phyloP scores from a whole-genome alignment of 2,113 vertebrate genomes.

The Tretioscincus oriximinensis region DNA sequence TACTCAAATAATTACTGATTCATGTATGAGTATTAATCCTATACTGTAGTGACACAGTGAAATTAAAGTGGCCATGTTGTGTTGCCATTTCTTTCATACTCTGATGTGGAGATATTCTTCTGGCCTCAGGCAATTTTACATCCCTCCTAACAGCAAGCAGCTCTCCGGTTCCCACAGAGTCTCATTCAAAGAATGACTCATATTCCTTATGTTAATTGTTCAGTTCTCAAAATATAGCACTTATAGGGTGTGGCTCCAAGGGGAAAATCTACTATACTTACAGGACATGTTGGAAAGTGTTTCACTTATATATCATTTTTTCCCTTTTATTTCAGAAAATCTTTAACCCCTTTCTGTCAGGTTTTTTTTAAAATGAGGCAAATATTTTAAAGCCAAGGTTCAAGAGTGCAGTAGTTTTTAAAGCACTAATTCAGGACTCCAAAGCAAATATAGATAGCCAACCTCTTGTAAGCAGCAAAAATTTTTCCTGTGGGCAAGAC shows the following conservation, averaged over 20 bases:
- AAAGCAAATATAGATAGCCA: slow-evolving; percentile 10
- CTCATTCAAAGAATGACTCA: slow-evolving; percentile 84
- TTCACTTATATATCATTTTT: slow-evolving; percentile 78
- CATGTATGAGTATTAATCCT: slow-evolving; percentile 57
- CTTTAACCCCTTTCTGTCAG: slow-evolving; percentile 61
- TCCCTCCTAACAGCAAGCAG: slow-evolving; percentile 84
- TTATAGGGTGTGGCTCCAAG: slow-evolving; percentile 79
- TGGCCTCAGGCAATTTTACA: slow-evolving; percentile 83
- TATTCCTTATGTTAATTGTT: slow-evolving; percentile 87
- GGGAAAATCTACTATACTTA: slow-evolving; percentile 81
- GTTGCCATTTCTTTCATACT: slow-evolving; percentile 79
- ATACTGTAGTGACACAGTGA: slow-evolving; percentile 41
- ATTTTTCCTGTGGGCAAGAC: too few species aligned
- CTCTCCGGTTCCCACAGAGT: slow-evolving; percentile 87
- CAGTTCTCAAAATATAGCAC: slow-evolving; percentile 82
- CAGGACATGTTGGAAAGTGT: slow-evolving; percentile 82
- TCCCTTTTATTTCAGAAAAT: slow-evolving; percentile 61
- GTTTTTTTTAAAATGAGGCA: slow-evolving; percentile 14
- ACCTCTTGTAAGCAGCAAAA: too few species aligned
- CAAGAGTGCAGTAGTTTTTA: rapidly evolving
- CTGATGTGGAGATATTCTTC: slow-evolving; percentile 76
- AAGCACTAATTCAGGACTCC: slow-evolving; percentile 9
- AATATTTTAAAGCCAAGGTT: slow-evolving; percentile 30
- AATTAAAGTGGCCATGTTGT: slow-evolving; percentile 53
- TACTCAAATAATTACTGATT: slow-evolving; percentile 67